Conservation (phyloP, 64 coral and sea anemone genomes). For the Porites australiensis region DNA sequence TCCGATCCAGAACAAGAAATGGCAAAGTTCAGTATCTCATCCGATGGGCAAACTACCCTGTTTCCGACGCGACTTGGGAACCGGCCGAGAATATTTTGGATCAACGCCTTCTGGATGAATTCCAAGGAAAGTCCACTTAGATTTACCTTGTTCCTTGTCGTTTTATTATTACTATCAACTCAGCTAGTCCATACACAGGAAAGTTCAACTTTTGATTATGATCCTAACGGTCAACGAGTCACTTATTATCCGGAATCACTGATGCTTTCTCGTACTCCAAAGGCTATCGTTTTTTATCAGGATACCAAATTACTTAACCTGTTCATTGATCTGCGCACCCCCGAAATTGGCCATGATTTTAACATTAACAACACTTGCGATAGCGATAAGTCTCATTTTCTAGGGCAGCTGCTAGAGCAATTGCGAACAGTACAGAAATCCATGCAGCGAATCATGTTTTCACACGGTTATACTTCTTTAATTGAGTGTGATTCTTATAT, state of each 20-base stretch:
- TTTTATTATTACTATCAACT: too few species aligned
- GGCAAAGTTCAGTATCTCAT: slow-evolving; percentile 45
- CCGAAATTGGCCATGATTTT: not conserved
- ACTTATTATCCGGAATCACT: slow-evolving; percentile 62
- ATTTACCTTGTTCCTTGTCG: not conserved
- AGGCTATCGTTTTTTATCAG: slow-evolving; percentile 36
- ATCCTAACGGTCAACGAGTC: slow-evolving; percentile 13
- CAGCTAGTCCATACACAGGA: not conserved
- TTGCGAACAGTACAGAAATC: not conserved
- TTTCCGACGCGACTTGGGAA: slow-evolving; percentile 24
- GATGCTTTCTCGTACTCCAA: slow-evolving; percentile 42
- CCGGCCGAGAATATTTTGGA: slow-evolving; percentile 52
- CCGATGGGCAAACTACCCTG: slow-evolving; percentile 42
- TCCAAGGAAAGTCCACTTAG: not conserved
- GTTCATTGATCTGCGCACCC: not conserved
- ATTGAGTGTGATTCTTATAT: slow-evolving; percentile 30
- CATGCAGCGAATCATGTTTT: not conserved
- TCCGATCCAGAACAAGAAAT: not conserved
- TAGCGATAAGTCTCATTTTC: not conserved
- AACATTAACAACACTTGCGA: slow-evolving; percentile 11
- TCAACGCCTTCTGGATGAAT: not conserved
- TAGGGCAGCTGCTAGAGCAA: not conserved
- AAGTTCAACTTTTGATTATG: not conserved
- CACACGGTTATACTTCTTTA: slow-evolving; percentile 8
- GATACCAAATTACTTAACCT: not conserved